phyloP scores from a whole-genome alignment of 2,888 invertebrate genomes.

The Drosophila meridiana region DNA sequence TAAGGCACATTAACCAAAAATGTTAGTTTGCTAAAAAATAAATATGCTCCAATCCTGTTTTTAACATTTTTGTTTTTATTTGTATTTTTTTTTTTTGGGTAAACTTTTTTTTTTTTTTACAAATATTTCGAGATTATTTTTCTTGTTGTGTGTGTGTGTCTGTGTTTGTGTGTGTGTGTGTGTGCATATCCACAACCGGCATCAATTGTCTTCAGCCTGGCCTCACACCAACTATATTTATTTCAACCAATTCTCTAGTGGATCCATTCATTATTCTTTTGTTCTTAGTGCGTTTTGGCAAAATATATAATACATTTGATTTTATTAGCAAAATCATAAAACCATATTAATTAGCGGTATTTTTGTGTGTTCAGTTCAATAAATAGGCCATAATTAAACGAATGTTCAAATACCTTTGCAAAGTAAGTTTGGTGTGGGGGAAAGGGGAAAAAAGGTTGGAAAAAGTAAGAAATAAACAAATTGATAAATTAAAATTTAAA shows the following conservation, averaged over 20 bases:
- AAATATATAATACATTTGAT: conserved; percentile 61
- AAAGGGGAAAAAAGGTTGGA: conserved; percentile 27
- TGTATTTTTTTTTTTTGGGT: conserved; percentile 5
- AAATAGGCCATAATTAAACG: conserved; percentile 31
- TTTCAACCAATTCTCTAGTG: conserved; percentile 5
- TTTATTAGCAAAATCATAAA: conserved; percentile 62
- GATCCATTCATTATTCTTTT: conserved; percentile 32
- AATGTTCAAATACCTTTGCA: conserved; percentile 67
- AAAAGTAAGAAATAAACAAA: conserved; percentile 70
- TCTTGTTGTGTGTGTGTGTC: conserved; percentile 39
- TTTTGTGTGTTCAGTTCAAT: conserved; percentile 29
- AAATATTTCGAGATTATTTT: conserved; percentile 73
- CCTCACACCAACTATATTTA: conserved; percentile 34
- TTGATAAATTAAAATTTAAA: conserved; percentile 70
- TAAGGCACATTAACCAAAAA: conserved; percentile 40
- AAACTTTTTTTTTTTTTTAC: conserved; percentile 29
- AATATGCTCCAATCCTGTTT: conserved; percentile 18
- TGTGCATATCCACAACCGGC: conserved; percentile 56
- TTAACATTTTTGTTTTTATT: conserved; percentile 15
- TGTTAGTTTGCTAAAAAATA: conserved; percentile 24
- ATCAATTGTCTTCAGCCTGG: conserved; percentile 36
- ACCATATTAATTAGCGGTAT: conserved; percentile 25
- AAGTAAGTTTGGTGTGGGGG: conserved; percentile 36
- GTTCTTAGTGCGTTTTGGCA: conserved; percentile 64
- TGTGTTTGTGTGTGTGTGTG: conserved; percentile 33